phyloP scores from a whole-genome alignment of 2,888 invertebrate species.

The Bombylius discolor region DNA sequence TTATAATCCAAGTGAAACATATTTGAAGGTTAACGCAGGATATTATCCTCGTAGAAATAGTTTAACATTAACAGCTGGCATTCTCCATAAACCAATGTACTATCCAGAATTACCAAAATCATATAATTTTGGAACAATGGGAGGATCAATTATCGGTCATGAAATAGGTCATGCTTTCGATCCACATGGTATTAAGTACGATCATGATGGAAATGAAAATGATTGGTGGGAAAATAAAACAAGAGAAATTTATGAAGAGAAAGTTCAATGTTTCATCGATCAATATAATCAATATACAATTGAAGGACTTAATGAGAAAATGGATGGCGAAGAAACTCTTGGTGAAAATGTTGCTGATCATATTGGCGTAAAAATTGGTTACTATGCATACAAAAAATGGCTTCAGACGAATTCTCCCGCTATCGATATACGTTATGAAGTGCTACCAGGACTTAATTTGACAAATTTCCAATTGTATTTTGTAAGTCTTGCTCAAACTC shows the following conservation, averaged over 20 bases:
- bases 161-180: slow-evolving; percentile 4
- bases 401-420: background rate
- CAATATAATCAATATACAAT: background rate
- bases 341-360: too few species aligned
- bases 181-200: background rate
- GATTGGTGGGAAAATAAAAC: slow-evolving; percentile 1
- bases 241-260: background rate
- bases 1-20: background rate
- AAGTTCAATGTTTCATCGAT: background rate
- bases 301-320: background rate
- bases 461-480: slow-evolving; percentile 1
- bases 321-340: background rate
- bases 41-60: background rate
- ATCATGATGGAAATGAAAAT: background rate
- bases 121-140: slow-evolving; percentile 1
- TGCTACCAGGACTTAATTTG: background rate
- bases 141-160: slow-evolving; percentile 1
- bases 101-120: background rate
- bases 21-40: background rate
- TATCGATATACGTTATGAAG: background rate
- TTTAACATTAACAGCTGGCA: background rate
- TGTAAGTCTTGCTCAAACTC: background rate
- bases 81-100: background rate
- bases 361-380: background rate
- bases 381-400: background rate